Evolutionary conservation across 2,797 vertebrate genomes (phyloP).

Genomic region (Lacerta agilis): DNA sequence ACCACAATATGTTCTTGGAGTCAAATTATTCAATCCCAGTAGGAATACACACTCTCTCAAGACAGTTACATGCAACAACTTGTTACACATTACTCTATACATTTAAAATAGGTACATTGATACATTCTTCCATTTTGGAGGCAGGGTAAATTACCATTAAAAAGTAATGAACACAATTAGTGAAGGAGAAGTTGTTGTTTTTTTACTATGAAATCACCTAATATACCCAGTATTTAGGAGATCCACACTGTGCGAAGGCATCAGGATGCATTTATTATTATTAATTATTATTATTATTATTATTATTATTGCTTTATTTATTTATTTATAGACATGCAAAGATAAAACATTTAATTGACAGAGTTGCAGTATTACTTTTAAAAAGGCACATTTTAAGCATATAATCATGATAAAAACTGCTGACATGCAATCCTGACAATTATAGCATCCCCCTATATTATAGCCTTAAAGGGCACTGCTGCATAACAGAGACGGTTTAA

Average conservation of each 20-base stretch:
- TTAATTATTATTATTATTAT: not conserved
- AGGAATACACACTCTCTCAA: too few relatives aligned
- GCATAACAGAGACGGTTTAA: constrained; percentile 32
- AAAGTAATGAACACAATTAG: accelerated
- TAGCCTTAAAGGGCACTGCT: not conserved
- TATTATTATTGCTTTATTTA: not conserved
- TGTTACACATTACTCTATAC: not conserved
- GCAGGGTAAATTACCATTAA: accelerated
- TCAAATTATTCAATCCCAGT: too few relatives aligned
- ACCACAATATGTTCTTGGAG: too few relatives aligned
- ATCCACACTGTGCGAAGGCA: not conserved
- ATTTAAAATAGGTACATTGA: not conserved
- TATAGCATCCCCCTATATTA: constrained; percentile 32
- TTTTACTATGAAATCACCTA: not conserved
- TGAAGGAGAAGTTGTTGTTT: not conserved
- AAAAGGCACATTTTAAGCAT: constrained; percentile 14
- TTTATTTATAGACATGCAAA: not conserved
- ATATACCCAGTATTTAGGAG: not conserved
- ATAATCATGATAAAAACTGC: constrained; percentile 2
- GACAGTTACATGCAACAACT: too few relatives aligned
- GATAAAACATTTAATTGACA: constrained; percentile 7
- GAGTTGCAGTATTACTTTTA: not conserved
- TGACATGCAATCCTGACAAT: constrained; percentile 23
- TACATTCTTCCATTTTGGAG: not conserved
- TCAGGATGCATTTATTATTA: not conserved